Conservation (phyloP, 2,888 invertebrate genomes). For the Trichogramma evanescens region DNA sequence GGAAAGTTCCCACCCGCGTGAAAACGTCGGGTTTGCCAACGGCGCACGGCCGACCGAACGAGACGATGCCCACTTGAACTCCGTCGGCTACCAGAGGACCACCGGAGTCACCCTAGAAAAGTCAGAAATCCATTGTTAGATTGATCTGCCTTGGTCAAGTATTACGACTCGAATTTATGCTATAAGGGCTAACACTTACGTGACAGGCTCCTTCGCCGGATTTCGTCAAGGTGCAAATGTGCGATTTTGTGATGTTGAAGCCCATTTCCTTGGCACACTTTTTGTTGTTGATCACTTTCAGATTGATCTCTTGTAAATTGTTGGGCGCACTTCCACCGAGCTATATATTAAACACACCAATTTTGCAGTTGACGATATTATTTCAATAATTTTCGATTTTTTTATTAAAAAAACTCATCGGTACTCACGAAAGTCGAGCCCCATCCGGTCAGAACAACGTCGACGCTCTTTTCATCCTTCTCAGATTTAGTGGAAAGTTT, state of each 20-base stretch:
- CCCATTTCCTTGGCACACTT: background rate
- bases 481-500: conserved; percentile 18
- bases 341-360: background rate
- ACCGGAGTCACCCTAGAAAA: conserved; percentile 17
- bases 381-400: conserved; percentile 1
- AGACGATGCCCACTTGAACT: conserved; percentile 17
- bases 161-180: background rate
- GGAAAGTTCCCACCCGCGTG: conserved; percentile 13
- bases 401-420: too few species aligned
- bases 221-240: conserved; percentile 38
- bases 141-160: background rate
- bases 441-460: conserved; percentile 34
- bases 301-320: conserved; percentile 52
- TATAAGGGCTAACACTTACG: conserved; percentile 26
- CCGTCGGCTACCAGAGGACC: conserved; percentile 19
- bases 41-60: conserved; percentile 16
- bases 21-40: conserved; percentile 17
- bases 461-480: conserved; percentile 22
- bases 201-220: conserved; percentile 39
- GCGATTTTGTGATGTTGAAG: conserved; percentile 20
- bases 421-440: conserved; percentile 28
- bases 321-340: conserved; percentile 50
- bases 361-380: background rate
- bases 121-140: background rate
- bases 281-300: conserved; percentile 25